Base-by-base conservation (phyloP, 1,140 invertebrate genomes). In the Drosophila nigromelanica region DNA sequence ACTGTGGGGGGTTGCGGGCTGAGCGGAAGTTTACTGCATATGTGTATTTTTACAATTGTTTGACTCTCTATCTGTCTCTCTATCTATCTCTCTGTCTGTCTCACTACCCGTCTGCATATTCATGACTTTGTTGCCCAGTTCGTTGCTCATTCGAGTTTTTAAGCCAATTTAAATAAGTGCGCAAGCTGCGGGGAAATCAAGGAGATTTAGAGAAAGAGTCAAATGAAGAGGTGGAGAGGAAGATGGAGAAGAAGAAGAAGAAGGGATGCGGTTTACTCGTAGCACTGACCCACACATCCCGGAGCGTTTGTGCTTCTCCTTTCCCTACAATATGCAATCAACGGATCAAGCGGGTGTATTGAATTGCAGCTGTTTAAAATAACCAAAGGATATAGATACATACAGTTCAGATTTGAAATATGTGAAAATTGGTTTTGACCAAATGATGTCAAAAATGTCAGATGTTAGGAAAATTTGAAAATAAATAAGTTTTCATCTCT, bases 81-180 rank as follows among this genome's bases (percentile, higher is more conserved):
- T 24, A 2, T 50, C 15, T 35, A 30, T 56, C 40, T 35, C 66
- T 14, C 21, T 59, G 45, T 73, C 47, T 48, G 51, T 27, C 42
- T 51, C n/a, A 35, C 30, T 73, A 43, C 10, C 58, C 52, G 43
- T 76, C 69, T 72, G 81, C 81, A 86, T 86, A 85, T 86, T 86
- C 81, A 85, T 85, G 81, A 85, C 73, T 74, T 64, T 81, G 78
- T 77, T 80, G 68, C 30, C 40, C 35, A 43, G 51, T 72, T 59
- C 55, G 69, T 66, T 74, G 81, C 67, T 74, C 83, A 78, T 83
- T 76, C 50, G 83, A 73, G 79, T 87, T 89, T 87, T 89, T 80
- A 83, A 89, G 83, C 83, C 83, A 87, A 87, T 87, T 87, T 80
- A 76, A 89, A 77, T 69, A 81, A 77, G 63, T 59, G 35, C 64